A percentile compares a stretch with the other conserved stretches of the same genome.
Evolutionary conservation across 1,140 invertebrate species (phyloP).

Genomic region (Brachionus rubens): DNA sequence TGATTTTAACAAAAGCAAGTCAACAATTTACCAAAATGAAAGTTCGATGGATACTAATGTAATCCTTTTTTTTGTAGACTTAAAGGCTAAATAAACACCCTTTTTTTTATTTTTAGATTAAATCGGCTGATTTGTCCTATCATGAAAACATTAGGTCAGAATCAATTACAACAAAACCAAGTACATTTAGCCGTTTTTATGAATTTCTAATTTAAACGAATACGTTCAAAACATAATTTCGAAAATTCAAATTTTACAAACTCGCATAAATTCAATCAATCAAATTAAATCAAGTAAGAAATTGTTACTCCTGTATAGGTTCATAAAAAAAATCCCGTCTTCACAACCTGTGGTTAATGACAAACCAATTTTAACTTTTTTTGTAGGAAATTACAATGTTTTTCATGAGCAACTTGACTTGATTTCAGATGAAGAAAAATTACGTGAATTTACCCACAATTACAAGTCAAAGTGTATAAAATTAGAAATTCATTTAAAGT

Average conservation of each 20-base stretch:
- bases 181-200: no score
- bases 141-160: no score
- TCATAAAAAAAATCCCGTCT: no score
- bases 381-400: neutral
- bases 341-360: no score
- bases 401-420: neutral
- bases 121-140: no score
- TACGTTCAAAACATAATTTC: neutral
- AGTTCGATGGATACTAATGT: neutral
- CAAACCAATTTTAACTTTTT: neutral
- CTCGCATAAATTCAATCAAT: neutral
- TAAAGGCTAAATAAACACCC: neutral
- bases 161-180: neutral
- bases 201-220: neutral
- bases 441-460: neutral
- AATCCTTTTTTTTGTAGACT: neutral
- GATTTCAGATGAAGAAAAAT: neutral
- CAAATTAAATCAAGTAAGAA: neutral
- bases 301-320: no score
- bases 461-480: conserved; percentile 5
- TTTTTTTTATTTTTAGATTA: neutral
- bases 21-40: neutral
- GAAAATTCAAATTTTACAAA: neutral
- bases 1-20: neutral
- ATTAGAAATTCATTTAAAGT: neutral